Evolutionary conservation across 2,888 invertebrate genomes (phyloP).

Genomic region (Drosophila tanythrix): DNA sequence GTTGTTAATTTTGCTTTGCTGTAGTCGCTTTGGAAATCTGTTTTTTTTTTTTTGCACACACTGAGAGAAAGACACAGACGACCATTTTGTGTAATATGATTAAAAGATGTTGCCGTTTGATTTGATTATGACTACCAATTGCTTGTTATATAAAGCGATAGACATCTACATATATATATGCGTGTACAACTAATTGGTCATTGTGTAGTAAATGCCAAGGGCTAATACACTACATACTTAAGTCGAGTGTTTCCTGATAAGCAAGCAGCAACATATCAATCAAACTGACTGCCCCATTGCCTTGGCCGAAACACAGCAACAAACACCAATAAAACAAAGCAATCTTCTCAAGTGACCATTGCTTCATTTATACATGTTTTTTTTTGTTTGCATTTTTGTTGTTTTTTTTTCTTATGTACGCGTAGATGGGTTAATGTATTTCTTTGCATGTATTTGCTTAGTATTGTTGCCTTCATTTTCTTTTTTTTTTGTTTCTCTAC

Average conservation of each 20-base stretch:
- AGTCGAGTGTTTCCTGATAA: constrained; percentile 51
- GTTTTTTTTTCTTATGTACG: constrained; percentile 9
- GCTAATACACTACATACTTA: constrained; percentile 64
- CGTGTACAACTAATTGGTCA: constrained; percentile 23
- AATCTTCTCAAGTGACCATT: constrained; percentile 48
- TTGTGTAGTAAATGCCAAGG: constrained; percentile 44
- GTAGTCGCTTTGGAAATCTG: constrained; percentile 77
- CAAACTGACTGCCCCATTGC: constrained; percentile 44
- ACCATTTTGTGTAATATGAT: constrained; percentile 66
- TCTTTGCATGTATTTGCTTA: constrained; percentile 64
- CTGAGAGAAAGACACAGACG: constrained; percentile 16
- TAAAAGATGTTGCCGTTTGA: constrained; percentile 66
- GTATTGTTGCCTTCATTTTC: constrained; percentile 54
- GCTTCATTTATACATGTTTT: constrained; percentile 8
- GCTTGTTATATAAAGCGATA: constrained; percentile 20
- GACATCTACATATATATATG: background rate
- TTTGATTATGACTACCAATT: constrained; percentile 60
- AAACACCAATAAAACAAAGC: constrained; percentile 4
- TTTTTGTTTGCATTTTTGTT: constrained; percentile 11
- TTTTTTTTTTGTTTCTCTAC: constrained; percentile 24
- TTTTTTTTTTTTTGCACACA: constrained; percentile 65
- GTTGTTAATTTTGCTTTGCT: constrained; percentile 52
- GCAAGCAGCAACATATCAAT: constrained; percentile 64
- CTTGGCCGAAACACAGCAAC: constrained; percentile 48
- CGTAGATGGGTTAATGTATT: constrained; percentile 42